phyloP scores from a whole-genome alignment of 2,113 vertebrate species.

The Trochalopteron elliotii region DNA sequence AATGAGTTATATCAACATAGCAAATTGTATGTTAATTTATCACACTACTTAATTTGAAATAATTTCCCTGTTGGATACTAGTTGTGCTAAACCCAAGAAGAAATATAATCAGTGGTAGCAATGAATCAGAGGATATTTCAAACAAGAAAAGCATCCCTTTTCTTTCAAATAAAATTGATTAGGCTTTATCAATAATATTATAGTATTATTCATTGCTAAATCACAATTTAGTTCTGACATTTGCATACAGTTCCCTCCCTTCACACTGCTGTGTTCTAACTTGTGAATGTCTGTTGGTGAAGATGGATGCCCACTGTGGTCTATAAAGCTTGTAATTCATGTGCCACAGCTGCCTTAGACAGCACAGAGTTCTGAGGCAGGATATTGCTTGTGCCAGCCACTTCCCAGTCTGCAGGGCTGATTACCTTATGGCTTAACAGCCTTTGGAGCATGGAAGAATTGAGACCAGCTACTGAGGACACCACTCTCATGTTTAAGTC shows the following conservation, averaged over 20 bases:
- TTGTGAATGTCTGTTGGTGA: not conserved
- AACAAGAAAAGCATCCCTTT: slow-evolving; percentile 3
- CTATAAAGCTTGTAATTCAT: not conserved
- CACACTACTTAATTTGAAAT: slow-evolving; percentile 3
- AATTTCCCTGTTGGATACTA: slow-evolving; percentile 13
- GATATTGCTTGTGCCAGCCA: not conserved
- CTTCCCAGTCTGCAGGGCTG: not conserved
- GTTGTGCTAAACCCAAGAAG: not conserved
- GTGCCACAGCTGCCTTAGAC: not conserved
- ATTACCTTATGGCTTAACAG: not conserved
- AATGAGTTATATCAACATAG: not conserved
- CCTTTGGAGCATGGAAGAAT: not conserved
- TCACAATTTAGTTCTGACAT: not conserved
- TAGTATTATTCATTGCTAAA: not conserved
- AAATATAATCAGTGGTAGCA: not conserved
- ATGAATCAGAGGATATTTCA: not conserved
- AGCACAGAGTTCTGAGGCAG: not conserved
- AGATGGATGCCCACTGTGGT: not conserved
- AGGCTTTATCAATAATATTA: not conserved
- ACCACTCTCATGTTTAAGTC: not conserved
- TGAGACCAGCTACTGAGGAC: not conserved
- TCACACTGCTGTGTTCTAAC: not conserved
- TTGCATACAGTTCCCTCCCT: not conserved
- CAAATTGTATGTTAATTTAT: not conserved
- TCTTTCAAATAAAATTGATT: slow-evolving; percentile 26